Conservation (phyloP, 2,888 invertebrate genomes). For the Atherix ibis region DNA sequence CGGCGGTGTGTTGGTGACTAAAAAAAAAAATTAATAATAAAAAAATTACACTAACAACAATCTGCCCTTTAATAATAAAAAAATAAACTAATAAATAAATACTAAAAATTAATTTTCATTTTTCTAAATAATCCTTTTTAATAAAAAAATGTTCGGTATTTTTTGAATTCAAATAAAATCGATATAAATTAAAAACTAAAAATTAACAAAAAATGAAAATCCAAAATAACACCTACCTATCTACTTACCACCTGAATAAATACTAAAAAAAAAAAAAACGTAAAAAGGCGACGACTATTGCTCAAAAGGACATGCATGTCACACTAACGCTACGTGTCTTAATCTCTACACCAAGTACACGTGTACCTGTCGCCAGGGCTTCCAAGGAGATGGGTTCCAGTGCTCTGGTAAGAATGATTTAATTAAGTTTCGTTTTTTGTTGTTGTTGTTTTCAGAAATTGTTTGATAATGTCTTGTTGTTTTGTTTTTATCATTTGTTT, state of each 20-base stretch:
- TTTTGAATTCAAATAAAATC: too few relatives aligned
- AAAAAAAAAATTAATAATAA: too few relatives aligned
- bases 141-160: too few relatives aligned
- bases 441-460: background rate
- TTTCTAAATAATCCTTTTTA: too few relatives aligned
- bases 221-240: conserved; percentile 4
- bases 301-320: conserved; percentile 75
- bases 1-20: too few relatives aligned
- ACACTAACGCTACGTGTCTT: conserved; percentile 79
- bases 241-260: conserved; percentile 1
- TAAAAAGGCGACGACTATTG: conserved; percentile 50
- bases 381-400: conserved; percentile 68
- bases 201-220: conserved; percentile 4
- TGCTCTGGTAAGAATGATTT: conserved; percentile 46
- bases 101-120: too few relatives aligned
- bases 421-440: background rate
- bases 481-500: too few relatives aligned
- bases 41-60: too few relatives aligned
- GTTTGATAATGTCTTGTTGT: background rate
- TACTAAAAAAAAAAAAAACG: background rate
- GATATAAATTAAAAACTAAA: too few relatives aligned
- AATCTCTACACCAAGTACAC: conserved; percentile 81
- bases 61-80: too few relatives aligned
- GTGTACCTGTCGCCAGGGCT: conserved; percentile 82
- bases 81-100: too few relatives aligned